A percentile compares a stretch with the other conserved stretches of the same genome.
Conservation (phyloP, 2,888 invertebrate genomes). For the Sinopyrophorus schimmeli region DNA sequence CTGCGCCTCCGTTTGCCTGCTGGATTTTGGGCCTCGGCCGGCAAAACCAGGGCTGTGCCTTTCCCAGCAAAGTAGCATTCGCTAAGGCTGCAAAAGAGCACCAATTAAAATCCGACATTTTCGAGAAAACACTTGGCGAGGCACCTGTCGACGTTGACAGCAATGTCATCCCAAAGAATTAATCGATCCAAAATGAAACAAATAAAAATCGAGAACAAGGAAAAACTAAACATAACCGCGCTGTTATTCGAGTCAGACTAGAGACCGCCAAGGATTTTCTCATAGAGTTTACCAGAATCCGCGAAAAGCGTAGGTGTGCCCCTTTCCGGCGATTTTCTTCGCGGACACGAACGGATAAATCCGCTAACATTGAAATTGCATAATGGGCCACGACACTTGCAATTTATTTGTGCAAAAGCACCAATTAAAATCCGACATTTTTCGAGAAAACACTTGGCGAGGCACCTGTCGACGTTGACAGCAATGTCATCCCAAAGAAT, state of each 20-base stretch:
- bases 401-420: neutral
- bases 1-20: conserved; percentile 63
- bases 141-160: conserved; percentile 53
- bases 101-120: neutral
- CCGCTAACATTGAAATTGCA: too few relatives aligned
- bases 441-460: conserved; percentile 4
- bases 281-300: conserved; percentile 18
- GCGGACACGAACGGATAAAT: too few relatives aligned
- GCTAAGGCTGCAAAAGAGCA: conserved; percentile 73
- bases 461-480: conserved; percentile 53
- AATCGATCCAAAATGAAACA: conserved; percentile 38
- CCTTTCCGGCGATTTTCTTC: too few relatives aligned
- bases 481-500: conserved; percentile 48
- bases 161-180: conserved; percentile 47
- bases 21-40: conserved; percentile 70
- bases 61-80: conserved; percentile 97
- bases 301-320: conserved; percentile 24
- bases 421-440: neutral
- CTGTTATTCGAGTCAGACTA: conserved; percentile 16
- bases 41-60: conserved; percentile 91
- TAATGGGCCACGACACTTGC: too few relatives aligned
- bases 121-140: neutral
- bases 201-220: conserved; percentile 13
- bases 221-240: conserved; percentile 14
- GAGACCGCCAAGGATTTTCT: conserved; percentile 21